These are phyloP conservation scores for Ellobius talpinus DNA, from an alignment of 2,113 vertebrate genomes.

Conservation along the genomic window DNA sequence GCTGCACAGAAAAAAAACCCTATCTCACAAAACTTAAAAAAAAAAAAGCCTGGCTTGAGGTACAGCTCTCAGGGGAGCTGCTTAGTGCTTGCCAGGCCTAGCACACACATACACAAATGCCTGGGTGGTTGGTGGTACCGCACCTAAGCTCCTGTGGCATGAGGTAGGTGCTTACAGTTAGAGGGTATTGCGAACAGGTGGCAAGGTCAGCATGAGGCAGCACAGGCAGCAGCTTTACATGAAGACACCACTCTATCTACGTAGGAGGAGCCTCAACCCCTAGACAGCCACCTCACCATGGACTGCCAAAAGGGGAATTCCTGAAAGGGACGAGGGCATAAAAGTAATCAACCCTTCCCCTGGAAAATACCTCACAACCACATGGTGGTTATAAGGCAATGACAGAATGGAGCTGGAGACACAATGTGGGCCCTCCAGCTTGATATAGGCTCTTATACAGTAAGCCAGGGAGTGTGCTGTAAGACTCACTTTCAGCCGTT, in stretches of 20 bases:
- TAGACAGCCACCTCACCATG: not conserved
- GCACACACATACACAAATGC: not conserved
- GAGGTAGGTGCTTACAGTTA: not conserved
- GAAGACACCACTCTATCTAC: not conserved
- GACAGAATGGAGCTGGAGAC: not conserved
- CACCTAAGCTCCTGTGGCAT: not conserved
- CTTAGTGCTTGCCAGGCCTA: not conserved
- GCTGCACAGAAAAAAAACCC: not conserved
- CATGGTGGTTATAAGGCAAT: not conserved
- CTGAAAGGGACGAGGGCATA: not conserved
- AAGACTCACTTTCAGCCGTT: not conserved
- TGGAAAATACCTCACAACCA: not conserved
- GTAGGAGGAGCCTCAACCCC: not conserved
- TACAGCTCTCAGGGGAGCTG: not conserved
- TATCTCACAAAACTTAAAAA: not conserved
- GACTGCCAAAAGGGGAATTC: not conserved
- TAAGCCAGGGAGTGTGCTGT: not conserved
- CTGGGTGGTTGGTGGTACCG: not conserved
- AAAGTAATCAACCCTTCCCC: not conserved
- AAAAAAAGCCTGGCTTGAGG: not conserved
- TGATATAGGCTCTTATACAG: constrained; percentile 24
- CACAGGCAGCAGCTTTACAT: not conserved
- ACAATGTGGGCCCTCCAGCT: not conserved
- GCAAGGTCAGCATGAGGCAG: not conserved
- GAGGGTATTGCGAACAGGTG: not conserved